Evolutionary conservation across 64 coral and sea anemone species (phyloP).

Genomic region (Montipora foliosa): DNA sequence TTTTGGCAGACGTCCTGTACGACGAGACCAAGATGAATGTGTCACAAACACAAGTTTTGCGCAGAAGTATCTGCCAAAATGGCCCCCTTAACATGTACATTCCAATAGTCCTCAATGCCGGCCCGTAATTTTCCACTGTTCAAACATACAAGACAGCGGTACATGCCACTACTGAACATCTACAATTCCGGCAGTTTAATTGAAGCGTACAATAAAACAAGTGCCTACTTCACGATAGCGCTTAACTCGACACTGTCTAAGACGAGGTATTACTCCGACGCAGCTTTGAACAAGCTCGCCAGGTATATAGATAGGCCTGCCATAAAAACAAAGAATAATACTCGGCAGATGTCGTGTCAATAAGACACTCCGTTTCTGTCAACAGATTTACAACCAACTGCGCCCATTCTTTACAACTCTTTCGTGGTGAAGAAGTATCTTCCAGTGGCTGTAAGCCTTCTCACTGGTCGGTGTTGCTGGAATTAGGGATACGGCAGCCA

Average conservation of each 20-base stretch:
- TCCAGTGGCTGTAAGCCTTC: constrained; percentile 62
- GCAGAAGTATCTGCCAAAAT: neutral
- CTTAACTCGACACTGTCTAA: constrained; percentile 29
- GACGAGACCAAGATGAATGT: constrained; percentile 19
- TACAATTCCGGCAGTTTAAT: constrained; percentile 53
- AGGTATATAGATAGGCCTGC: constrained; percentile 9
- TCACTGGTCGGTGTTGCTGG: constrained; percentile 54
- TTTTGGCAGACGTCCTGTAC: constrained; percentile 46
- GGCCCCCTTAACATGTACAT: constrained; percentile 4
- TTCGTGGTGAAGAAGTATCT: constrained; percentile 36
- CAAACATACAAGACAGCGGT: neutral
- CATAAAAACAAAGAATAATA: constrained; percentile 1
- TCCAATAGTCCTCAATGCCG: neutral
- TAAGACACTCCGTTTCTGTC: constrained; percentile 51
- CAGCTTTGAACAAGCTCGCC: constrained; percentile 59
- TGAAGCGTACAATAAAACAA: constrained; percentile 30
- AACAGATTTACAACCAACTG: constrained; percentile 32
- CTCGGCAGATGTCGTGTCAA: constrained; percentile 42
- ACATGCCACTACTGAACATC: constrained; percentile 17
- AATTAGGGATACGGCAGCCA: constrained; percentile 28
- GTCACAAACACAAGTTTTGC: neutral
- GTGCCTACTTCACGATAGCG: constrained; percentile 19
- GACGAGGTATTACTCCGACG: constrained; percentile 6
- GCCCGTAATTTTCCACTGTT: constrained; percentile 46
- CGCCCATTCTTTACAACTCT: neutral